A percentile compares a stretch with the other conserved stretches of the same genome.
Conservation (phyloP, 2,888 invertebrate genomes). For the Ophion obscuratus region DNA sequence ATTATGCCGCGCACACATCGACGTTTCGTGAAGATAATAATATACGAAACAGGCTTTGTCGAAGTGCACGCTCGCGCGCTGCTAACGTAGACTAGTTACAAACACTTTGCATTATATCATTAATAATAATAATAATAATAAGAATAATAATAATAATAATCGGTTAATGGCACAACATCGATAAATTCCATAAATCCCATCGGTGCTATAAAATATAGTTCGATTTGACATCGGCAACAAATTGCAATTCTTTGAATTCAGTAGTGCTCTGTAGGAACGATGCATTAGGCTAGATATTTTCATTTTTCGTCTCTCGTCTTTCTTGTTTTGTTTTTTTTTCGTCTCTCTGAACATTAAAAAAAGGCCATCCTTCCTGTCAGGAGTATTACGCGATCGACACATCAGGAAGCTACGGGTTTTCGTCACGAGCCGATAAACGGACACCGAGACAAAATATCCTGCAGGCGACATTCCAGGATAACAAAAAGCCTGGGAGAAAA, state of each 20-base stretch:
- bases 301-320: background rate
- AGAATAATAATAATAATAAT: conserved; percentile 56
- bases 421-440: background rate
- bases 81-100: conserved; percentile 61
- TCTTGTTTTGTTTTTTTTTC: conserved; percentile 27
- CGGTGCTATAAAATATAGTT: conserved; percentile 66
- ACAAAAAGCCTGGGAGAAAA: background rate
- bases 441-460: background rate
- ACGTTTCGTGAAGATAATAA: conserved; percentile 41
- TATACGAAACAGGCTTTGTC: too few relatives aligned
- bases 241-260: conserved; percentile 67
- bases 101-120: background rate
- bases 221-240: conserved; percentile 53
- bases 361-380: conserved; percentile 46
- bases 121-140: background rate
- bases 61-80: background rate
- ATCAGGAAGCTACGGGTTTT: conserved; percentile 34
- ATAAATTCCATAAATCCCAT: conserved; percentile 63
- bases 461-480: background rate
- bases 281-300: conserved; percentile 60
- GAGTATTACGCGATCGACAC: conserved; percentile 28
- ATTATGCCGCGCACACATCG: background rate
- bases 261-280: conserved; percentile 67
- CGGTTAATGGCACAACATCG: conserved; percentile 69
- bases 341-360: conserved; percentile 43